phyloP scores from a whole-genome alignment of 2,888 invertebrate species.

The Lymantria monacha region DNA sequence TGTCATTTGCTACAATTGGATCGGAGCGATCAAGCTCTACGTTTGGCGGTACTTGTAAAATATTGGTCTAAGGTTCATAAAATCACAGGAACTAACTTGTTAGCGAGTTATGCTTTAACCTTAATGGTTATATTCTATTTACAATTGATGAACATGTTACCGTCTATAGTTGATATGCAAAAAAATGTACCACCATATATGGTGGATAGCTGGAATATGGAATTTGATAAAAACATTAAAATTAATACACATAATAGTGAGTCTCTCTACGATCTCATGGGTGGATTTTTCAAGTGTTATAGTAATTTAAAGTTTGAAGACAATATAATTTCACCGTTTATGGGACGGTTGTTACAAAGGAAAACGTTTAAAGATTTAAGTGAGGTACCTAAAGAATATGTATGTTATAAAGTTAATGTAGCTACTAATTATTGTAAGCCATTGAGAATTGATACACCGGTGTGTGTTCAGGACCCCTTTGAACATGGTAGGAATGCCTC shows the following conservation, averaged over 20 bases:
- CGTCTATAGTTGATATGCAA: slow-evolving; percentile 78
- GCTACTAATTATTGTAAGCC: slow-evolving; percentile 30
- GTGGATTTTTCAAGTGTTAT: slow-evolving; percentile 85
- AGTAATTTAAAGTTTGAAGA: slow-evolving; percentile 77
- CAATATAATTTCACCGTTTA: slow-evolving; percentile 81
- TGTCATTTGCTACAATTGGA: slow-evolving; percentile 81
- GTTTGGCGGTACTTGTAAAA: slow-evolving; percentile 85
- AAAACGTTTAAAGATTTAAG: slow-evolving; percentile 49
- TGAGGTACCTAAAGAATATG: slow-evolving; percentile 47
- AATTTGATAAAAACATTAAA: slow-evolving; percentile 58
- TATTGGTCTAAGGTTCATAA: slow-evolving; percentile 87
- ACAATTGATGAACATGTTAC: slow-evolving; percentile 83
- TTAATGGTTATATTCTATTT: slow-evolving; percentile 87
- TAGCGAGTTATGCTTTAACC: slow-evolving; percentile 86
- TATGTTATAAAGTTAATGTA: slow-evolving; percentile 57
- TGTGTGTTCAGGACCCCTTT: slow-evolving; percentile 85
- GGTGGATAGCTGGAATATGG: slow-evolving; percentile 83
- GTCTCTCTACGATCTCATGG: slow-evolving; percentile 74
- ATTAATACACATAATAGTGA: slow-evolving; percentile 40
- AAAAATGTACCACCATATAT: slow-evolving; percentile 33
- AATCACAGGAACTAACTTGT: slow-evolving; percentile 78
- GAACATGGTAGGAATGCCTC: slow-evolving; percentile 80
- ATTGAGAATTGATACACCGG: slow-evolving; percentile 48
- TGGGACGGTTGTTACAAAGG: slow-evolving; percentile 72
- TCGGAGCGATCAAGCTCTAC: slow-evolving; percentile 65